Evolutionary conservation across 2,797 vertebrate genomes (phyloP).

Genomic region (Apogon hyalosoma): DNA sequence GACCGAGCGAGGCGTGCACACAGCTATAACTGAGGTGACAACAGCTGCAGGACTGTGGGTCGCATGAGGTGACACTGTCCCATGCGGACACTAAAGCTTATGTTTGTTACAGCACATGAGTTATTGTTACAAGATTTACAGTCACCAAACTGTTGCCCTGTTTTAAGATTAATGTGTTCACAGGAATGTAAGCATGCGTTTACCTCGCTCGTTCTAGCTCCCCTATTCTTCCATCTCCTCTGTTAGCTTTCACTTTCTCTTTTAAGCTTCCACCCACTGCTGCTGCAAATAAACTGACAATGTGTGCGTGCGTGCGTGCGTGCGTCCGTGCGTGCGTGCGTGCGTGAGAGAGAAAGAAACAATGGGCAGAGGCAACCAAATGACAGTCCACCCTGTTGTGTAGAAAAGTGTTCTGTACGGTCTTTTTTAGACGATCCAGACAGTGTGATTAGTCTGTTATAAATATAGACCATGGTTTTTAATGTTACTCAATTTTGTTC

Average conservation of each 20-base stretch:
- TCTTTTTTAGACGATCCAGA: background rate
- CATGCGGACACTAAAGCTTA: background rate
- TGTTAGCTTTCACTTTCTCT: conserved; percentile 84
- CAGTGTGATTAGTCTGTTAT: background rate
- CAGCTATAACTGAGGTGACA: conserved; percentile 68
- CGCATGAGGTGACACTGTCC: conserved; percentile 26
- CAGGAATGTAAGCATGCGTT: conserved; percentile 17
- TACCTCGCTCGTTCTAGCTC: conserved; percentile 69
- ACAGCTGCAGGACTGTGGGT: conserved; percentile 64
- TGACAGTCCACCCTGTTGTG: background rate
- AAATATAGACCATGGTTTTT: background rate
- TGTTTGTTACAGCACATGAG: background rate
- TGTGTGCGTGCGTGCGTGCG: background rate
- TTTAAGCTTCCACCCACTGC: conserved; percentile 67
- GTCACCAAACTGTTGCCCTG: background rate
- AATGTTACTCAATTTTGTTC: background rate
- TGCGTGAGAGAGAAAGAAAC: background rate
- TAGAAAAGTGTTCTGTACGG: background rate
- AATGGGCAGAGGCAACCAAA: background rate
- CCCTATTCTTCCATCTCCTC: conserved; percentile 44
- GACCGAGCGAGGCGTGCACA: conserved; percentile 52
- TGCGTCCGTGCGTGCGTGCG: conserved; percentile 22
- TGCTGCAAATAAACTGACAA: conserved; percentile 21
- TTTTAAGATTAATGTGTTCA: background rate
- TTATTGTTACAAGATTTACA: background rate